phyloP scores from a whole-genome alignment of 2,888 invertebrate genomes.

The Drosophila recens region DNA sequence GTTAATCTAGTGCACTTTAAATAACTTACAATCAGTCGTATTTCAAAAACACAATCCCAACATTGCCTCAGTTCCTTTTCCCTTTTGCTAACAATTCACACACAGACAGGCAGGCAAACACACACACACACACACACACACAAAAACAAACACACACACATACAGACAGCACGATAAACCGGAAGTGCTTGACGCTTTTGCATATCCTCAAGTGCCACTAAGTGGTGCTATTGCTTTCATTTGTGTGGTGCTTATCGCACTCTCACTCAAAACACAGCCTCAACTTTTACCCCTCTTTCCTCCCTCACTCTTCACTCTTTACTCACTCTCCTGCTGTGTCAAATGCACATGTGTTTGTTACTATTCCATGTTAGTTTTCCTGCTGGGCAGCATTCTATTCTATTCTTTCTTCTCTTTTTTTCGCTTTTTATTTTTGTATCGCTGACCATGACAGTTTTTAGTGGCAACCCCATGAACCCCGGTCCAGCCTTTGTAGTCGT shows the following conservation, averaged over 20 bases:
- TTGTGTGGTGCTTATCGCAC: conserved; percentile 74
- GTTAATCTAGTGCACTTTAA: conserved; percentile 49
- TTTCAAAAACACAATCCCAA: conserved; percentile 23
- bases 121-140: background rate
- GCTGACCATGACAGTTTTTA: conserved; percentile 75
- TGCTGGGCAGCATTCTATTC: conserved; percentile 15
- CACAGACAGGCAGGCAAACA: background rate
- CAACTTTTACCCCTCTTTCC: background rate
- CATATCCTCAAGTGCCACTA: conserved; percentile 80
- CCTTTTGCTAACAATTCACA: background rate
- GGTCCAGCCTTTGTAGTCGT: conserved; percentile 6
- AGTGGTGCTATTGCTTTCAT: conserved; percentile 76
- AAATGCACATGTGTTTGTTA: conserved; percentile 62
- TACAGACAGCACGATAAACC: conserved; percentile 53
- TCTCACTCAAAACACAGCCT: conserved; percentile 46
- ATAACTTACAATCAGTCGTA: conserved; percentile 52
- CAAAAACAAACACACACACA: background rate
- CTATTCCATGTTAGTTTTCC: conserved; percentile 37
- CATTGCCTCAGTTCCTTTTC: conserved; percentile 4
- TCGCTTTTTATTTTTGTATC: conserved; percentile 39
- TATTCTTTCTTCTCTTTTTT: conserved; percentile 6
- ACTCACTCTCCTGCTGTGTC: conserved; percentile 32
- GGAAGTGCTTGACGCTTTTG: conserved; percentile 76
- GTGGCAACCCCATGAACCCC: conserved; percentile 24
- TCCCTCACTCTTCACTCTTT: too few species aligned